Percentiles rank a stretch among this genome's conserved stretches.
Evolutionary conservation across 92 coral and sea anemone species (phyloP).

Genomic region (Porites divaricata): DNA sequence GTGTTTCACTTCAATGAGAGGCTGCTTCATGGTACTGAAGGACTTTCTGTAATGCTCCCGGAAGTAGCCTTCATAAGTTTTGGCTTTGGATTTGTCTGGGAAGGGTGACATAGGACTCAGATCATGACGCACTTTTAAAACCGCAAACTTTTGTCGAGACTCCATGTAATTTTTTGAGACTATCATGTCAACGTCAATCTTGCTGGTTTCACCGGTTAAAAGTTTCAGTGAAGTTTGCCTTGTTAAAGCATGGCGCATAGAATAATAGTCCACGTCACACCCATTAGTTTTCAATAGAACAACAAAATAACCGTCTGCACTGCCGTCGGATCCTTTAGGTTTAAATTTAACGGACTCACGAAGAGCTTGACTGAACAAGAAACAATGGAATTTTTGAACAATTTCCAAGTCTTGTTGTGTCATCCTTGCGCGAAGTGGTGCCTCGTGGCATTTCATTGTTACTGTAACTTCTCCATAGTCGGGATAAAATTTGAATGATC

Average conservation of each 20-base stretch:
- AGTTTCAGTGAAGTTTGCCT: not conserved
- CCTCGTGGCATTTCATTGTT: slow-evolving; percentile 29
- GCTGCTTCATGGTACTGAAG: slow-evolving; percentile 57
- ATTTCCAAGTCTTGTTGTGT: slow-evolving; percentile 28
- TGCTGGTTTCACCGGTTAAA: too few relatives aligned
- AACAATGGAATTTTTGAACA: slow-evolving; percentile 64
- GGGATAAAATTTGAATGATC: slow-evolving; percentile 77
- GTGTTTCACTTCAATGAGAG: slow-evolving; percentile 65
- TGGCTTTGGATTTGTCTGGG: slow-evolving; percentile 77
- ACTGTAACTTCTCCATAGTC: slow-evolving; percentile 74
- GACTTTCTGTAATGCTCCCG: slow-evolving; percentile 30
- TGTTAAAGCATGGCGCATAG: slow-evolving; percentile 6
- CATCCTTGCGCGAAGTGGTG: not conserved
- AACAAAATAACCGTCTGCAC: slow-evolving; percentile 73
- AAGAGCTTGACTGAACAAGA: slow-evolving; percentile 62
- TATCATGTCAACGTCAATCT: slow-evolving; percentile 8
- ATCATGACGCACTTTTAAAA: slow-evolving; percentile 53
- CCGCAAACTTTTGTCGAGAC: slow-evolving; percentile 46
- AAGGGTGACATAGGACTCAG: slow-evolving; percentile 67
- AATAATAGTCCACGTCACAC: slow-evolving; percentile 24
- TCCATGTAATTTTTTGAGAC: slow-evolving; percentile 18
- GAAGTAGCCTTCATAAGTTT: slow-evolving; percentile 79
- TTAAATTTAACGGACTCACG: slow-evolving; percentile 53
- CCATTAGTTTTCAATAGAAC: slow-evolving; percentile 53
- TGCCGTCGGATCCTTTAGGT: slow-evolving; percentile 55